These are phyloP conservation scores for Aphelenchoides besseyi DNA, from an alignment of 1,140 invertebrate genomes.

Conservation along the genomic window DNA sequence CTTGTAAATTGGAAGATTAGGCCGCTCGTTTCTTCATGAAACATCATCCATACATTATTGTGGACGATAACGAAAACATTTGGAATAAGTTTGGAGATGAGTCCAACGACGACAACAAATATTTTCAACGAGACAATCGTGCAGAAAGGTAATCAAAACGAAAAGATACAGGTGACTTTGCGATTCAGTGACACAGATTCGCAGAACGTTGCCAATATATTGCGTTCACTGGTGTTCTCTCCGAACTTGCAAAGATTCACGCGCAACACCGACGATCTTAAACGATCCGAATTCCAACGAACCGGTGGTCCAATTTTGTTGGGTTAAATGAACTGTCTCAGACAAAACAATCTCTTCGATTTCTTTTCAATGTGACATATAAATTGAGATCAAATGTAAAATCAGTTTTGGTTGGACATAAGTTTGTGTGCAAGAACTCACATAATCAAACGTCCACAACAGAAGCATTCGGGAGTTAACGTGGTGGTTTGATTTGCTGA, in stretches of 20 bases:
- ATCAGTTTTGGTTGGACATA: no score
- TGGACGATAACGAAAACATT: not conserved
- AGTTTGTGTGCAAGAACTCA: constrained; percentile 16
- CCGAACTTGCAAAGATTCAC: constrained; percentile 14
- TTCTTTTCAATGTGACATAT: not conserved
- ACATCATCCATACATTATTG: not conserved
- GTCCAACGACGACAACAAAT: not conserved
- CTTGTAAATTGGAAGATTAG: not conserved
- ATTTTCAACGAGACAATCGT: not conserved
- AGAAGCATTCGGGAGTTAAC: constrained; percentile 17
- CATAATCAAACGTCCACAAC: constrained; percentile 28
- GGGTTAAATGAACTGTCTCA: not conserved
- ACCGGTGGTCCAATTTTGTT: constrained; percentile 27
- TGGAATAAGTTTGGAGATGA: not conserved
- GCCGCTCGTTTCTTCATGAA: not conserved
- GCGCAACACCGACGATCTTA: constrained; percentile 21
- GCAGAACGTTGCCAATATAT: not conserved
- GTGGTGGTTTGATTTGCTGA: not conserved
- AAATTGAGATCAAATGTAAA: no score
- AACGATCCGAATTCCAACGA: constrained; percentile 22
- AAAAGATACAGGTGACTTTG: no score
- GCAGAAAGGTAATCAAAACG: constrained; percentile 3
- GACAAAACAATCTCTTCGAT: not conserved
- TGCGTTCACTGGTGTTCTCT: constrained; percentile 1
- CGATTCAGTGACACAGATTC: not conserved